A percentile compares a stretch with the other conserved stretches of the same genome.
These are phyloP conservation scores for Phrynocephalus versicolor DNA, from an alignment of 2,113 vertebrate species.

Conservation along the genomic window DNA sequence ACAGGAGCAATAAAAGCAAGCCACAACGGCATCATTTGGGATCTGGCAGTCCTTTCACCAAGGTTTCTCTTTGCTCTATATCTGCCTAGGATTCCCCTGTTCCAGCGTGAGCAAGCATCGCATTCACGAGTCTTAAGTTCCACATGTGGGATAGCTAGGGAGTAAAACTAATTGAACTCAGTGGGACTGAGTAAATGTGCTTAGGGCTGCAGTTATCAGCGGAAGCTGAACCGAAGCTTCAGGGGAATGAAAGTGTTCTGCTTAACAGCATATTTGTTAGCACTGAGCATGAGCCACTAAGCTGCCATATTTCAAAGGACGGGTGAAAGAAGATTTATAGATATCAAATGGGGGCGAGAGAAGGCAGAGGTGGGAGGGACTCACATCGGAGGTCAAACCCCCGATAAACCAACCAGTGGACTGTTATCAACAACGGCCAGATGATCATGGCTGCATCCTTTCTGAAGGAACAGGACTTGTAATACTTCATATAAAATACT, in stretches of 20 bases:
- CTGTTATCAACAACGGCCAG: no score
- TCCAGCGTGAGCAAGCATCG: neutral
- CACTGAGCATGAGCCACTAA: neutral
- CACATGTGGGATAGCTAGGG: neutral
- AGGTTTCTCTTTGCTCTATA: neutral
- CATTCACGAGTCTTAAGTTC: neutral
- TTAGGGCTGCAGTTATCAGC: neutral
- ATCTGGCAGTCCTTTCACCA: neutral
- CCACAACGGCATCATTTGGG: neutral
- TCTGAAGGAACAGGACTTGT: neutral
- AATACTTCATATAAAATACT: neutral
- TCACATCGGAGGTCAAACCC: neutral
- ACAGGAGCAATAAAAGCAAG: neutral
- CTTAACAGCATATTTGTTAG: neutral
- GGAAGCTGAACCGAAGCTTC: neutral
- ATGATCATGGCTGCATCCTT: neutral
- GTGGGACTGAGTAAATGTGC: neutral
- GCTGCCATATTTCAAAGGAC: neutral
- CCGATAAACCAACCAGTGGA: neutral
- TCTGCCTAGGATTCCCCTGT: neutral
- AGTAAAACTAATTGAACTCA: neutral
- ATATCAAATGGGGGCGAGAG: neutral
- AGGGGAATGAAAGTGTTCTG: no score
- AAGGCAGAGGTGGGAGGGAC: neutral
- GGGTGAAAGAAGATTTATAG: neutral